Conservation (phyloP, 2,797 vertebrate species). For the Apogon hyalosoma region DNA sequence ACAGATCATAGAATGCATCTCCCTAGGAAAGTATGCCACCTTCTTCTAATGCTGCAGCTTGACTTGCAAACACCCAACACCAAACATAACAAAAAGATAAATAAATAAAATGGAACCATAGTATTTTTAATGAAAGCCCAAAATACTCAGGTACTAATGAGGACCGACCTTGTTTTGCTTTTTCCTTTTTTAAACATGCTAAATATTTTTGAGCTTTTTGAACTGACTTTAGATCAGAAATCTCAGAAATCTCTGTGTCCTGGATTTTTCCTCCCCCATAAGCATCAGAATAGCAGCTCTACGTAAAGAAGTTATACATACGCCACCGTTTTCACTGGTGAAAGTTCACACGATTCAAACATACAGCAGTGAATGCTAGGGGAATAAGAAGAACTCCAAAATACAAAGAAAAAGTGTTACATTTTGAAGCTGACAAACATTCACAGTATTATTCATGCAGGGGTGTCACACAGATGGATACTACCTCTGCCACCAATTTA, state of each 20-base stretch:
- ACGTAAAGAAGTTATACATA: neutral
- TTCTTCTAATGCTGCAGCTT: conserved; percentile 26
- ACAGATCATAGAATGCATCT: conserved; percentile 33
- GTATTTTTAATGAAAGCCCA: conserved; percentile 15
- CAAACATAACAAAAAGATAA: conserved; percentile 12
- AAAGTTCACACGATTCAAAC: conserved; percentile 10
- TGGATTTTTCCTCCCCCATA: conserved; percentile 6
- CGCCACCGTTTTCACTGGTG: no score
- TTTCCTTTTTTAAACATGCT: neutral
- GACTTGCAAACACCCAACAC: conserved; percentile 5
- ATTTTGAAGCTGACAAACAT: conserved; percentile 29
- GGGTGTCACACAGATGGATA: conserved; percentile 44
- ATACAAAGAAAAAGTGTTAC: conserved; percentile 17
- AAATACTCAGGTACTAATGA: conserved; percentile 33
- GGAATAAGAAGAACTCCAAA: conserved; percentile 6
- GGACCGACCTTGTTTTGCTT: conserved; percentile 27
- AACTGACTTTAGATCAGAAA: conserved; percentile 28
- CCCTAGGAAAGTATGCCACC: neutral
- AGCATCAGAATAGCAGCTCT: neutral
- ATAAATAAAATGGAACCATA: neutral
- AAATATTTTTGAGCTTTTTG: conserved; percentile 30
- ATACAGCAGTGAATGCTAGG: neutral
- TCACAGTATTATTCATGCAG: conserved; percentile 47
- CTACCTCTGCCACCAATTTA: conserved; percentile 59
- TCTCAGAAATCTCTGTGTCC: conserved; percentile 6